These are phyloP conservation scores for Silurus meridionalis DNA, from an alignment of 2,113 vertebrate genomes.

Conservation along the genomic window DNA sequence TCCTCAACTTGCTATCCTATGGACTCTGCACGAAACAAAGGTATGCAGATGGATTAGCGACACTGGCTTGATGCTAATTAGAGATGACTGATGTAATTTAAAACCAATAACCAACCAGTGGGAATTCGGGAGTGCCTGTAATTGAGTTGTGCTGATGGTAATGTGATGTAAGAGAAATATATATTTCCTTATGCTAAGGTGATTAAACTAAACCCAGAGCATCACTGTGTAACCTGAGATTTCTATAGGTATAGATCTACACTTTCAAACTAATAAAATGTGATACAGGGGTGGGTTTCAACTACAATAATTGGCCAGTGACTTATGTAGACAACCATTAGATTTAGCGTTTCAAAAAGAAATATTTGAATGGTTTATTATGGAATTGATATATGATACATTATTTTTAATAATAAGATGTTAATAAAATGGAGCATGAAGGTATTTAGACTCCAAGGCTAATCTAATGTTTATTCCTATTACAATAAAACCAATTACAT, in stretches of 20 bases:
- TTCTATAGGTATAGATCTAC: neutral
- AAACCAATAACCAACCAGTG: neutral
- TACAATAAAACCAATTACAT: neutral
- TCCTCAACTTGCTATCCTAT: neutral
- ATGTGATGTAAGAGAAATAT: neutral
- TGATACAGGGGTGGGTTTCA: neutral
- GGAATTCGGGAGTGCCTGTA: neutral
- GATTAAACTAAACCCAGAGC: neutral
- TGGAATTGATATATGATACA: neutral
- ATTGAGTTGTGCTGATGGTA: neutral
- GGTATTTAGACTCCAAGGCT: too few species aligned
- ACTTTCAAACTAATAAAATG: neutral
- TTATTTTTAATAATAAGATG: neutral
- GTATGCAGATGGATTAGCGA: neutral
- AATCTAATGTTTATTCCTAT: neutral
- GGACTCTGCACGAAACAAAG: neutral
- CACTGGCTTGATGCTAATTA: neutral
- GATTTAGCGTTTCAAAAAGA: neutral
- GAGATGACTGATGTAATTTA: neutral
- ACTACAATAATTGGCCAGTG: neutral
- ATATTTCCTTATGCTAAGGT: neutral
- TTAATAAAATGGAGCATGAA: neutral
- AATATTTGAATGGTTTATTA: neutral
- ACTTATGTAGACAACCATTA: neutral
- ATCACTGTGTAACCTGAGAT: neutral